Percentiles rank a stretch among this genome's conserved stretches.
phyloP scores from a whole-genome alignment of 2,888 invertebrate species.

The Harmothoe impar region DNA sequence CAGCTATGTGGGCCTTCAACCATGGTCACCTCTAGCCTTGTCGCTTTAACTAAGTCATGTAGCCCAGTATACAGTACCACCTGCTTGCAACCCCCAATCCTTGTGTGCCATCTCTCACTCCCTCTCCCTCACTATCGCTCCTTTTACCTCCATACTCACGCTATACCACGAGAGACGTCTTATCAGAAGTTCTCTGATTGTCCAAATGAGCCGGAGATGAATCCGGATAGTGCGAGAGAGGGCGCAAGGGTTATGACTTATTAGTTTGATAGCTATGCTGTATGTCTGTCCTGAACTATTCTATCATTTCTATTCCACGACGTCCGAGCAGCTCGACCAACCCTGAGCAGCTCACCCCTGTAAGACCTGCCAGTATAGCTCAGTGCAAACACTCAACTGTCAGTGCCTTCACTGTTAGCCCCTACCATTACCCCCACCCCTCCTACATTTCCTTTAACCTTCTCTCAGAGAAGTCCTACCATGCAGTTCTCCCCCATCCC shows the following conservation, averaged over 20 bases:
- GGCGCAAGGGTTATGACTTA: too few species aligned
- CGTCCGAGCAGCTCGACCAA: not conserved
- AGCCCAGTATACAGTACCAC: too few species aligned
- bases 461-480: slow-evolving; percentile 1
- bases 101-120: not conserved
- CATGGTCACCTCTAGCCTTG: too few species aligned
- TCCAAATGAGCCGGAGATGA: too few species aligned
- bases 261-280: too few species aligned
- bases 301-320: too few species aligned
- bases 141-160: not conserved
- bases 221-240: too few species aligned
- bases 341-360: slow-evolving; percentile 7
- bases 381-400: not conserved
- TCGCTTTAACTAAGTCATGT: too few species aligned
- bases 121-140: not conserved
- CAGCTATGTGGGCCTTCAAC: too few species aligned
- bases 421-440: slow-evolving; percentile 9
- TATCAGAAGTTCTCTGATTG: too few species aligned
- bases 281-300: too few species aligned
- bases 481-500: not conserved
- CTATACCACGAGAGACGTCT: not conserved
- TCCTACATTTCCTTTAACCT: slow-evolving; percentile 20
- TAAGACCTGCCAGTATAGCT: not conserved
- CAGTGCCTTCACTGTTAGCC: not conserved
- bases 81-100: not conserved